Conservation (phyloP, 2,888 invertebrate species). For the Mactromeris polynyma region DNA sequence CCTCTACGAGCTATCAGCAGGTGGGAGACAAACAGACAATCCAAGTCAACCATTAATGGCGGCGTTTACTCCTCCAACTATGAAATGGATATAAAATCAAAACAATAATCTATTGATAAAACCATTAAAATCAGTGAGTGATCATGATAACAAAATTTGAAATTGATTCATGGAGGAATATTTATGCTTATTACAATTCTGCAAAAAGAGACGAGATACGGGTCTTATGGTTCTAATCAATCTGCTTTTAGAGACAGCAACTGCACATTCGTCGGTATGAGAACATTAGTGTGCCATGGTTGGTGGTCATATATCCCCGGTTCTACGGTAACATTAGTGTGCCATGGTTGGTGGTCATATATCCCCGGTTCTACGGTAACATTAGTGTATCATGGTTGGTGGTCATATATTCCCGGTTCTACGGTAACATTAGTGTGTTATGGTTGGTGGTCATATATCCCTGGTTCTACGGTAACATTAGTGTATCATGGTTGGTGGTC, state of each 20-base stretch:
- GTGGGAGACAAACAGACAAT: slow-evolving; percentile 75
- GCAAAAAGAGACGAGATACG: neutral
- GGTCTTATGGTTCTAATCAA: neutral
- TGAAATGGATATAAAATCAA: neutral
- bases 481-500: no score
- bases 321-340: no score
- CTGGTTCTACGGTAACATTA: no score
- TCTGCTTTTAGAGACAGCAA: neutral
- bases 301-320: no score
- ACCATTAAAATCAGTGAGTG: neutral
- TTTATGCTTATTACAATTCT: neutral
- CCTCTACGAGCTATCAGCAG: slow-evolving; percentile 79
- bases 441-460: no score
- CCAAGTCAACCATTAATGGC: neutral
- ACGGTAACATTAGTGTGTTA: no score
- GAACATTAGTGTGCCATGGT: neutral
- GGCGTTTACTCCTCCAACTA: neutral
- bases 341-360: no score
- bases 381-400: no score
- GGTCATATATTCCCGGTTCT: no score
- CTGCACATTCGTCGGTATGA: neutral
- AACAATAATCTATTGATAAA: neutral
- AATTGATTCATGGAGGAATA: neutral
- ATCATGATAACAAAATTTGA: no score
- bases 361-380: no score